Evolutionary conservation across 1,140 invertebrate genomes (phyloP), one percentile per base, ranked within the genome.

Genomic region (Mamestra configurata): DNA sequence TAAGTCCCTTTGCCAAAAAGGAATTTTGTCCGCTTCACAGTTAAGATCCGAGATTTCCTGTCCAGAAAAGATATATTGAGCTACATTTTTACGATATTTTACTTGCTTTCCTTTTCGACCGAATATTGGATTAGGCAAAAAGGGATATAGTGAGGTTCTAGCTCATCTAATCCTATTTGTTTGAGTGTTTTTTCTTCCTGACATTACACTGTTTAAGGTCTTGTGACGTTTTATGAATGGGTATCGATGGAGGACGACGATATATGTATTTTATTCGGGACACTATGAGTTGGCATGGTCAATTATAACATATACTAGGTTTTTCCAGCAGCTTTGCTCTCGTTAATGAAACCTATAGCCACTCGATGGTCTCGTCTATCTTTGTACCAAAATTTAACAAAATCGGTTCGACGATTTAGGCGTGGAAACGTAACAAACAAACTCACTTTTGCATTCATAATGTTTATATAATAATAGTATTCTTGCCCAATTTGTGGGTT

Each of bases 51-150:
- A 64, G 73, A 76, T 76, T 76, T 64, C 18, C 73, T 76, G 22
- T 40, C 57, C 31, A 59, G 20, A 24, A 61, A 68, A 76, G 55
- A 76, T 49, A 61, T 64, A 49, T 76, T 43, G 40, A 43, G 57
- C 71, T 46, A 76, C 73, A 76, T 75, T 61, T 76, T 76, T 76
- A 59, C 73, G 57, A 76, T 76, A 76, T 64, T 76, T 49, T 59
- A 64, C 57, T 61, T 49, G 40, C 24, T 76, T 76, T 40, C 57
- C 73, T 76, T 73, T 76, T 76, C 73, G 40, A 76, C 55, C 40
- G 73, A 61, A 76, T 61, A 76, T 76, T 76, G 73, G 55, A 61
- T 76, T 76, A 76, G 27, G 73, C 37, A 64, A 73, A 66, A 55
- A 43, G 71, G 71, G 57, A 53, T 73, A 40, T 73, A 57, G 31